phyloP scores from a whole-genome alignment of 1,140 invertebrate species.

The Calephelis nemesis region DNA sequence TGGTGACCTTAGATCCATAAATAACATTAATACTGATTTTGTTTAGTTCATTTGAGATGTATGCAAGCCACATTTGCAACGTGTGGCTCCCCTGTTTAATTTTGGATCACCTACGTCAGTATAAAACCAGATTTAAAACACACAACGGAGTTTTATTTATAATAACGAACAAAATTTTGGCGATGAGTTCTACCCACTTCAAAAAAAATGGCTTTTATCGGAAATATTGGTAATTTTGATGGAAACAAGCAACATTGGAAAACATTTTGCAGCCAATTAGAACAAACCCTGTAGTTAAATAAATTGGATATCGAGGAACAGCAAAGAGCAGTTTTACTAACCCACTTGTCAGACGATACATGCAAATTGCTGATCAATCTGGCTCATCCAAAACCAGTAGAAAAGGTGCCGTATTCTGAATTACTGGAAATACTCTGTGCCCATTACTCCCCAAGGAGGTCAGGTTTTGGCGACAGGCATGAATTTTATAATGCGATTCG shows the following conservation, averaged over 20 bases:
- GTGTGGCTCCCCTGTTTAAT: too few species aligned
- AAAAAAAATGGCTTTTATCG: neutral
- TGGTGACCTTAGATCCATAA: too few species aligned
- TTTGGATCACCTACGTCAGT: too few species aligned
- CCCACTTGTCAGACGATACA: conserved; percentile 23
- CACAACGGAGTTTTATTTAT: too few species aligned
- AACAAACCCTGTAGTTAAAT: conserved; percentile 19
- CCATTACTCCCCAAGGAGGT: neutral
- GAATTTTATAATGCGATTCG: neutral
- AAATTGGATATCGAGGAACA: too few species aligned
- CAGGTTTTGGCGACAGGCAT: neutral
- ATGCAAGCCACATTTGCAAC: too few species aligned
- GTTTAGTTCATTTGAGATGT: too few species aligned
- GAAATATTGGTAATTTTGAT: neutral
- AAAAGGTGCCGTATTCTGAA: conserved; percentile 23
- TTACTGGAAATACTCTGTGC: conserved; percentile 22
- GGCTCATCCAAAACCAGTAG: conserved; percentile 26
- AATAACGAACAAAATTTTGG: too few species aligned
- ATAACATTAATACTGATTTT: too few species aligned
- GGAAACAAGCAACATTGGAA: neutral
- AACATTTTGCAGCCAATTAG: conserved; percentile 28
- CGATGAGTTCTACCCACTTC: too few species aligned
- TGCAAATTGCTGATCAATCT: conserved; percentile 31
- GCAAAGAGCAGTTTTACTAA: too few species aligned
- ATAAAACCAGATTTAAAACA: too few species aligned